phyloP scores from a whole-genome alignment of 2,797 vertebrate species.

The Rhinogobio ventralis region DNA sequence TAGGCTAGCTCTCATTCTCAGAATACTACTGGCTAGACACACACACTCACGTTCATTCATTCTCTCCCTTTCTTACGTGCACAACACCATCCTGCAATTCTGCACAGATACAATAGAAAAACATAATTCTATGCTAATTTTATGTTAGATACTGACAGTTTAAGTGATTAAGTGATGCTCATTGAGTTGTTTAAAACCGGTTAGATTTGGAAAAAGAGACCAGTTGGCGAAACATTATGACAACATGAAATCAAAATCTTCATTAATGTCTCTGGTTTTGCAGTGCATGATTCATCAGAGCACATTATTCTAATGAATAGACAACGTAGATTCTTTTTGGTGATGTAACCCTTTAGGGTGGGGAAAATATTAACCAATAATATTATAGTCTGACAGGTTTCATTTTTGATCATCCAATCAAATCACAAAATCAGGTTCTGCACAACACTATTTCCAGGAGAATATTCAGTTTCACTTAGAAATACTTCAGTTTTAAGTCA shows the following conservation, averaged over 20 bases:
- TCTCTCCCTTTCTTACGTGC: not conserved
- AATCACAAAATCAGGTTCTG: not conserved
- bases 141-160: not conserved
- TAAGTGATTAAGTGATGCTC: not conserved
- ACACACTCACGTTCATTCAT: conserved; percentile 34
- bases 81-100: not conserved
- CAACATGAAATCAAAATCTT: not conserved
- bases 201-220: not conserved
- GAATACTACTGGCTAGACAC: conserved; percentile 10
- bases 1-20: conserved; percentile 17
- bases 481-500: not conserved
- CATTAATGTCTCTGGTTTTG: not conserved
- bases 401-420: not conserved
- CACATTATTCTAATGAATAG: not conserved
- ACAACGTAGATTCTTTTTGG: not conserved
- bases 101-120: conserved; percentile 30
- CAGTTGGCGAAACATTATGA: not conserved
- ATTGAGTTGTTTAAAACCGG: not conserved
- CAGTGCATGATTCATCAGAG: not conserved
- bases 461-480: not conserved
- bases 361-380: not conserved
- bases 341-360: not conserved
- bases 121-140: not conserved
- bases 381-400: not conserved
- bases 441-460: not conserved